Evolutionary conservation across 2,797 vertebrate species (phyloP).

Genomic region (Mormyrus proboscirostris): DNA sequence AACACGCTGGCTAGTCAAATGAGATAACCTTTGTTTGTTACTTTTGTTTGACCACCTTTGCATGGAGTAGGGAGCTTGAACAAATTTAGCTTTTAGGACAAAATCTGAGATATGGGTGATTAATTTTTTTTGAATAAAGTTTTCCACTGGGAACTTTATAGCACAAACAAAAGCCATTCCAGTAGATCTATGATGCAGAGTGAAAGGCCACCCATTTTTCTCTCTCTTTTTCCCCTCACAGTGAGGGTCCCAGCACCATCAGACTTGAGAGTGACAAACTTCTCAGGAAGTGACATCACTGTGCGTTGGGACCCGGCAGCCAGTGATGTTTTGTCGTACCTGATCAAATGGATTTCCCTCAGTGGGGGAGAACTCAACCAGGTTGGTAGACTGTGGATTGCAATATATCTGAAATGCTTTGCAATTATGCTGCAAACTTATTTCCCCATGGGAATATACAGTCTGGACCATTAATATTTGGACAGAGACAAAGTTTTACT

Average conservation of each 20-base stretch:
- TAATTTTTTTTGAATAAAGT: not conserved
- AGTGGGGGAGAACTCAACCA: conserved; percentile 76
- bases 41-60: not conserved
- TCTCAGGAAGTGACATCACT: conserved; percentile 66
- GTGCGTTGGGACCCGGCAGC: conserved; percentile 76
- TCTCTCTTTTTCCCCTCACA: conserved; percentile 35
- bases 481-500: no score
- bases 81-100: not conserved
- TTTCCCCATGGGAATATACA: no score
- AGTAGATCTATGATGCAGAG: not conserved
- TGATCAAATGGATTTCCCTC: conserved; percentile 85
- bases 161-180: not conserved
- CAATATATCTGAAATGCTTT: not conserved
- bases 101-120: not conserved
- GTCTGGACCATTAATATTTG: no score
- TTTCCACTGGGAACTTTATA: not conserved
- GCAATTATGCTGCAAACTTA: not conserved
- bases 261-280: conserved; percentile 71
- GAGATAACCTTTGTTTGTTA: not conserved
- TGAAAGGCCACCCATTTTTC: not conserved
- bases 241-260: conserved; percentile 77
- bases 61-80: not conserved
- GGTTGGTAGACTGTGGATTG: conserved; percentile 51
- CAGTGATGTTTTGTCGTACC: conserved; percentile 76
- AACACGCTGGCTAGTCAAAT: not conserved